Evolutionary conservation across 2,113 vertebrate genomes (phyloP), one percentile per base, ranked within the genome.

Genomic region (Salvelinus alpinus): DNA sequence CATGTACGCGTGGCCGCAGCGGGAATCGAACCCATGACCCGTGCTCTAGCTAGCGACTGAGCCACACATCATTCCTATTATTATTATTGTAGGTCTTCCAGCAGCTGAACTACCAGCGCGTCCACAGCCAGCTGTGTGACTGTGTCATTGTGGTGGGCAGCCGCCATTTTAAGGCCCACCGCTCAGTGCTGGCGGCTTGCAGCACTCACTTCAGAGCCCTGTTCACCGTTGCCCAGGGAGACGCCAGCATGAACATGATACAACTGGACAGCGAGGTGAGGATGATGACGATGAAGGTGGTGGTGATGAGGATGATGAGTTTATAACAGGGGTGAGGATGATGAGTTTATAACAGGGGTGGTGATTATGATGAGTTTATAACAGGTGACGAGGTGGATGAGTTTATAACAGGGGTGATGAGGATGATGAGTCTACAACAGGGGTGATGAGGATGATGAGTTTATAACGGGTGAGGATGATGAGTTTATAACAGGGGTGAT

Each of bases 151-250:
- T 98, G 27, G 97, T 99, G 82, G 97, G 98, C 0, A 97, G 92
- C 77, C 91, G 96, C 48, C 98, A 99, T 82, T 99, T 99, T 84
- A 99, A 99, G 82, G 97, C 98, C 3, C 98, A 99, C 78, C 96
- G 97, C 62, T 97, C 98, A 0, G 96, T 99, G 5, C 87, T 99
- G 80, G 97, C 98, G 0, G 98, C 97, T 4, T 98, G 97, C 89
- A 99, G 98, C 91, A 99, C 97, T 0, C 98, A 98, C 78, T 99
- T 99, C 91, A 94, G 97, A 60, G 97, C 98, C 6, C 91, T 99
- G 5, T 99, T 99, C 80, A 97, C 96, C 0, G 98, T 97, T 12
- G 96, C 96, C 0, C 97, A 98, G 84, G 95, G 96, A 7, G 97
- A 99, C 57, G 92, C 96, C 20, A 95, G 90, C 84, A 96, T 98